A percentile compares a stretch with the other conserved stretches of the same genome.
These are phyloP conservation scores for Telenomus remus DNA, from an alignment of 1,140 invertebrate species.

Conservation along the genomic window DNA sequence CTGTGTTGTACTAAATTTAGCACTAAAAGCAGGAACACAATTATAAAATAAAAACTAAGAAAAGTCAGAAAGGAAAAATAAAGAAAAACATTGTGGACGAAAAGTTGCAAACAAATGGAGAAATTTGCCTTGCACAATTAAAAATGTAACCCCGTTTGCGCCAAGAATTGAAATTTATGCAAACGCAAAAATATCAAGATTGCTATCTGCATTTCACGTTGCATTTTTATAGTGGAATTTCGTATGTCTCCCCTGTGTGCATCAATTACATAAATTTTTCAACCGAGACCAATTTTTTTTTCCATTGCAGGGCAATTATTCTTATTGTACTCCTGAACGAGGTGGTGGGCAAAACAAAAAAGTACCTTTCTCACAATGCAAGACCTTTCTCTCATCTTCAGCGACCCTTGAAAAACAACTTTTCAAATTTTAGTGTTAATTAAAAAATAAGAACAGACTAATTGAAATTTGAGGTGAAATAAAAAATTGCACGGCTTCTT, in stretches of 20 bases:
- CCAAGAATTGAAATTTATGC: slow-evolving; percentile 19
- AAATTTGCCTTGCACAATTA: slow-evolving; percentile 1
- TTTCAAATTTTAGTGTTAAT: too few relatives aligned
- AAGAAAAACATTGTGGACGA: background rate
- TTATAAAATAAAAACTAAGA: too few relatives aligned
- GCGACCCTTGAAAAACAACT: too few relatives aligned
- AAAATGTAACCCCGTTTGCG: slow-evolving; percentile 9
- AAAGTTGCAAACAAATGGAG: background rate
- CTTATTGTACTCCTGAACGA: background rate
- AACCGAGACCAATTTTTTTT: slow-evolving; percentile 17
- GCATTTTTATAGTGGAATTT: slow-evolving; percentile 44
- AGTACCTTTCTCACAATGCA: background rate
- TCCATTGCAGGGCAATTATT: background rate
- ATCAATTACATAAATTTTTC: slow-evolving; percentile 28
- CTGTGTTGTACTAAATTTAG: too few relatives aligned
- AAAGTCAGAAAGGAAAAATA: background rate
- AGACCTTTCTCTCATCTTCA: too few relatives aligned
- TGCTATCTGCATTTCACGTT: slow-evolving; percentile 40
- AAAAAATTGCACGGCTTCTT: too few relatives aligned
- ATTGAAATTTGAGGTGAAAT: too few relatives aligned
- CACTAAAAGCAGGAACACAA: too few relatives aligned
- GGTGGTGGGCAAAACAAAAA: background rate
- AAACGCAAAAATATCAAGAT: slow-evolving; percentile 32
- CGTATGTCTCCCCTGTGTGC: slow-evolving; percentile 30
- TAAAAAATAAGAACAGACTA: too few relatives aligned